A percentile compares a stretch with the other conserved stretches of the same genome.
Evolutionary conservation across 2,888 invertebrate species (phyloP).

Genomic region (Clivina fossor): DNA sequence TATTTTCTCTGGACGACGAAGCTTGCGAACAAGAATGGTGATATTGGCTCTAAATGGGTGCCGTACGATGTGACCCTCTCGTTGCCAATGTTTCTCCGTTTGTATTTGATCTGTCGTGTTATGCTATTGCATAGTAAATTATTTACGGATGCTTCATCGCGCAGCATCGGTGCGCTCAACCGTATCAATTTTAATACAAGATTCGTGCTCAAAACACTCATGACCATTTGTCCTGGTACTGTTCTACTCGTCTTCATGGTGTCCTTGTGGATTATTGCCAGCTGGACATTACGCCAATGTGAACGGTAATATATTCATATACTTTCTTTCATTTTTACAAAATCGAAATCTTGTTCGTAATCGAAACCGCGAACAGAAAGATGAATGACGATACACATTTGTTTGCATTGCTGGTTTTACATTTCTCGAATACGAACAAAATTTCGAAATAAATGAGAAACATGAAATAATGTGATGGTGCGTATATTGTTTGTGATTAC

Average conservation of each 20-base stretch:
- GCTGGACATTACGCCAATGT: constrained; percentile 97
- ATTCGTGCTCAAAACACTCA: constrained; percentile 87
- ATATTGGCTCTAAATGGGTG: constrained; percentile 67
- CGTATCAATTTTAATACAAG: constrained; percentile 98
- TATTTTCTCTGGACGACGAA: constrained; percentile 96
- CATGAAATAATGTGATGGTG: no score
- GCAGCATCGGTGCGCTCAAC: constrained; percentile 96
- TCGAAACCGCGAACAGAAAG: no score
- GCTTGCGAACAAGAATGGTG: constrained; percentile 80
- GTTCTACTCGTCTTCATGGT: constrained; percentile 99
- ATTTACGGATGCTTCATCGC: constrained; percentile 98
- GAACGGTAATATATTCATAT: constrained; percentile 76
- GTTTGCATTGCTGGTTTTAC: neutral
- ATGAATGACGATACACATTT: no score
- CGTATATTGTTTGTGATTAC: constrained; percentile 45
- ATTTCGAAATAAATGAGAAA: no score
- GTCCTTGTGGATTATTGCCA: constrained; percentile 98
- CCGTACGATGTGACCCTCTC: constrained; percentile 97
- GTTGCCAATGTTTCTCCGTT: constrained; percentile 98
- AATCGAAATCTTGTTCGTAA: no score
- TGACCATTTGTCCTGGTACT: constrained; percentile 99
- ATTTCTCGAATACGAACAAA: neutral
- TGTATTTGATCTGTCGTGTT: constrained; percentile 98
- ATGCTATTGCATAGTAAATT: constrained; percentile 99
- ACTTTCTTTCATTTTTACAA: neutral